These are phyloP conservation scores for Dicrostonyx torquatus DNA, from an alignment of 2,797 vertebrate genomes.

Conservation along the genomic window DNA sequence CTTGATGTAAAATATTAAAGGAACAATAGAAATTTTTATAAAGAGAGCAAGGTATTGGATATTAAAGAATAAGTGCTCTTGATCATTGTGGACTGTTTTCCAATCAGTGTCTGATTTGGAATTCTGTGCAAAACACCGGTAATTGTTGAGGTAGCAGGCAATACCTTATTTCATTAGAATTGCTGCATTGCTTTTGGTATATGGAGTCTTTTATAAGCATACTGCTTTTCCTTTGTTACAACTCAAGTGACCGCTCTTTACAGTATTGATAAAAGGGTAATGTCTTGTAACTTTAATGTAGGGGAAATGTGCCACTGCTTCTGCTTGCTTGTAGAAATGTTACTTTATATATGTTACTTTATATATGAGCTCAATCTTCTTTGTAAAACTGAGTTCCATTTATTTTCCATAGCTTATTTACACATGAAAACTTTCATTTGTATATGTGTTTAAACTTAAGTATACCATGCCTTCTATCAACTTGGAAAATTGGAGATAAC, in stretches of 20 bases:
- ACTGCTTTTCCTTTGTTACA: neutral
- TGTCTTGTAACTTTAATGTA: neutral
- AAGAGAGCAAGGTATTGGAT: neutral
- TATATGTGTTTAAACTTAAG: neutral
- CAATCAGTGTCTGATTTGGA: neutral
- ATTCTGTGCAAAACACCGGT: neutral
- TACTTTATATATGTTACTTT: neutral
- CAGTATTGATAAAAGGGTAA: neutral
- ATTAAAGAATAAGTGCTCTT: neutral
- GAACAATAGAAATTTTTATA: neutral
- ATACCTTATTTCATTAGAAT: constrained; percentile 2
- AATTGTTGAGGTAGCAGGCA: neutral
- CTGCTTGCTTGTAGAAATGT: constrained; percentile 38
- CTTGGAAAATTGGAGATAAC: neutral
- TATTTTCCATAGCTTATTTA: neutral
- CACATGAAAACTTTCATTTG: neutral
- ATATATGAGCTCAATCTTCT: neutral
- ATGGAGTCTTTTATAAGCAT: neutral
- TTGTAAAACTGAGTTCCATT: neutral
- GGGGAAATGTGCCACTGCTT: constrained; percentile 4
- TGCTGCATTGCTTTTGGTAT: neutral
- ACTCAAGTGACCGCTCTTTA: neutral
- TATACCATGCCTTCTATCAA: neutral
- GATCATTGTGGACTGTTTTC: neutral
- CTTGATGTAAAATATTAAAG: neutral